Percentiles rank a stretch among this genome's conserved stretches.
phyloP scores from a whole-genome alignment of 2,113 vertebrate genomes.

The Daboia siamensis region DNA sequence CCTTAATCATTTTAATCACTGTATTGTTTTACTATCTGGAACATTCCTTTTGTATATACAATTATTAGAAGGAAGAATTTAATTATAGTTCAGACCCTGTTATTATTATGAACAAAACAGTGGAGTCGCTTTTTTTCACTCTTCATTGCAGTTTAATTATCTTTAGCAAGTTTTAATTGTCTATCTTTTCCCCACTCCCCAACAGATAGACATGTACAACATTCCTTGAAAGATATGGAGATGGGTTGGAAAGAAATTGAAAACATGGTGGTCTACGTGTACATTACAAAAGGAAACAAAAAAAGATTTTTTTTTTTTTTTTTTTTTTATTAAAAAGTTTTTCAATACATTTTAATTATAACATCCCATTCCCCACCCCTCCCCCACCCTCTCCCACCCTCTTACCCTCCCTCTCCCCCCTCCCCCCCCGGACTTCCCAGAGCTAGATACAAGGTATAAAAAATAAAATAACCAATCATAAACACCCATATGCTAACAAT shows the following conservation, averaged over 20 bases:
- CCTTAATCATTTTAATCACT: slow-evolving; percentile 70
- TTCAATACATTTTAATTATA: too few relatives aligned
- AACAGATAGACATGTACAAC: slow-evolving; percentile 43
- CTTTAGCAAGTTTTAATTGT: slow-evolving; percentile 71
- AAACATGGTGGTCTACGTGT: slow-evolving; percentile 48
- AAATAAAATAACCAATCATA: too few relatives aligned
- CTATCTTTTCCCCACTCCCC: slow-evolving; percentile 44
- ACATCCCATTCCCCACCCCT: too few relatives aligned
- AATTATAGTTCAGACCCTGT: slow-evolving; percentile 67
- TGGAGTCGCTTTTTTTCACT: slow-evolving; percentile 39
- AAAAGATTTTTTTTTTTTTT: too few relatives aligned
- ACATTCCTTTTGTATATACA: slow-evolving; percentile 66
- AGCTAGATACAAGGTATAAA: too few relatives aligned
- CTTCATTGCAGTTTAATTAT: slow-evolving; percentile 67
- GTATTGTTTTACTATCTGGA: slow-evolving; percentile 67
- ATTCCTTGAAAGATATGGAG: slow-evolving; percentile 54
- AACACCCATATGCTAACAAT: too few relatives aligned
- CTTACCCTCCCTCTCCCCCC: too few relatives aligned
- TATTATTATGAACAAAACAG: slow-evolving; percentile 66
- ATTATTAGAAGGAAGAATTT: slow-evolving; percentile 69
- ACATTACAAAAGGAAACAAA: slow-evolving; percentile 28
- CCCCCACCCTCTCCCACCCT: too few relatives aligned
- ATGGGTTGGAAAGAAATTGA: slow-evolving; percentile 49
- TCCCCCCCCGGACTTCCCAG: too few relatives aligned
- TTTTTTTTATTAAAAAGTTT: too few relatives aligned